Percentiles rank a stretch among this genome's conserved stretches.
Evolutionary conservation across 2,888 invertebrate species (phyloP).

Genomic region (Drosophila subquinaria): DNA sequence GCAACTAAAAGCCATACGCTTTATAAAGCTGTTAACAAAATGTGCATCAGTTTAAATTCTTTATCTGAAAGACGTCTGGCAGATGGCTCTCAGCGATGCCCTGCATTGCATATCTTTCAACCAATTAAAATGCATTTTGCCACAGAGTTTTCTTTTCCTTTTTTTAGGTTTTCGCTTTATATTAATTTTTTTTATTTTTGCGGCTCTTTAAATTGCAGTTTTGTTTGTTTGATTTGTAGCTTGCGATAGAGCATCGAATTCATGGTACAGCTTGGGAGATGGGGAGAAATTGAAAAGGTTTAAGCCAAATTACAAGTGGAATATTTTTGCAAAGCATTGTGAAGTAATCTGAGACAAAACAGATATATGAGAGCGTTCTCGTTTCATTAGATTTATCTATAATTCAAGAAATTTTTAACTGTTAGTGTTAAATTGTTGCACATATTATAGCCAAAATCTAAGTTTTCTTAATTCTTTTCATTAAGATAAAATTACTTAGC

Average conservation of each 20-base stretch:
- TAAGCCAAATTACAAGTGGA: neutral
- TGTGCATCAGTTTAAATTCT: conserved; percentile 84
- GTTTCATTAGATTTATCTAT: too few relatives aligned
- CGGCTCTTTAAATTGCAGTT: conserved; percentile 59
- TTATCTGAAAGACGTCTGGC: conserved; percentile 76
- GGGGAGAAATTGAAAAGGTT: neutral
- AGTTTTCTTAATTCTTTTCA: neutral
- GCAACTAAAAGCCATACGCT: conserved; percentile 74
- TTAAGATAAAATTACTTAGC: conserved; percentile 3
- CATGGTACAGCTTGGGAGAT: neutral
- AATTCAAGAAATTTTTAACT: neutral
- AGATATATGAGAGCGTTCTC: too few relatives aligned
- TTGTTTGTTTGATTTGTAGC: conserved; percentile 56
- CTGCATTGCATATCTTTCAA: conserved; percentile 82
- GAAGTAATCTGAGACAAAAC: too few relatives aligned
- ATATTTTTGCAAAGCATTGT: neutral
- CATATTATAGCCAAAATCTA: neutral
- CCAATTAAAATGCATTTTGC: conserved; percentile 84
- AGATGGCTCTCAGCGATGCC: conserved; percentile 61
- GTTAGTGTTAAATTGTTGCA: neutral
- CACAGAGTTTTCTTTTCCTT: conserved; percentile 48
- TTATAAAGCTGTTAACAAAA: conserved; percentile 84
- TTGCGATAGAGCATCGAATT: conserved; percentile 43
- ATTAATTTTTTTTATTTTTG: conserved; percentile 9
- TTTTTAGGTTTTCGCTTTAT: conserved; percentile 8